A percentile compares a stretch with the other conserved stretches of the same genome.
phyloP scores from a whole-genome alignment of 1,140 invertebrate species.

The Drosophila ohnishii region DNA sequence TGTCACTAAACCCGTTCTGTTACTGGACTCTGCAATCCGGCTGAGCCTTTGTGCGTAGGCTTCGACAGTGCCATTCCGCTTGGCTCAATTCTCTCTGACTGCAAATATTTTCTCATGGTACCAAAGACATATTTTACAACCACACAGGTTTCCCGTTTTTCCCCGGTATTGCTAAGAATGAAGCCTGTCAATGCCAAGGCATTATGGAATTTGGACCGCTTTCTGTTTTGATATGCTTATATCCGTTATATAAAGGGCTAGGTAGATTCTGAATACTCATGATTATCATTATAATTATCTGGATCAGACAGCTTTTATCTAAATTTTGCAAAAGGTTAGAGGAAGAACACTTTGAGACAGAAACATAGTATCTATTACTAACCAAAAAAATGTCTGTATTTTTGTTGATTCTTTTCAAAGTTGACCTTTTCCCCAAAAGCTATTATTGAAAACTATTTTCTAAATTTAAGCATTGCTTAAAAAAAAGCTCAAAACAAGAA shows the following conservation, averaged over 20 bases:
- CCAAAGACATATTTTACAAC: constrained; percentile 55
- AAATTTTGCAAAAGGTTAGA: too few species aligned
- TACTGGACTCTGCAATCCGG: neutral
- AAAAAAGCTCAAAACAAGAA: too few species aligned
- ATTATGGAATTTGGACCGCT: neutral
- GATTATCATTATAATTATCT: too few species aligned
- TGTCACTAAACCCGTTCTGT: constrained; percentile 19
- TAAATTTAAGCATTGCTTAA: too few species aligned
- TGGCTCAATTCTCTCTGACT: constrained; percentile 15
- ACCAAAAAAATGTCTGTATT: too few species aligned
- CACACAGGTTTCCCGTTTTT: constrained; percentile 53
- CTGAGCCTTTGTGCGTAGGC: constrained; percentile 30
- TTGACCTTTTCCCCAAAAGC: too few species aligned
- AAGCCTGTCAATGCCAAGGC: constrained; percentile 53
- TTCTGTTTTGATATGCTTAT: neutral
- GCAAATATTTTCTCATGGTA: constrained; percentile 54
- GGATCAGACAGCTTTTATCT: too few species aligned
- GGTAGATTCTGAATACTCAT: neutral
- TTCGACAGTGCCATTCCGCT: constrained; percentile 15
- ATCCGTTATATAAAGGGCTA: too few species aligned
- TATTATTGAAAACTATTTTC: too few species aligned
- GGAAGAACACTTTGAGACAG: too few species aligned
- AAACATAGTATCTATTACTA: too few species aligned
- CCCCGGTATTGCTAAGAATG: constrained; percentile 43
- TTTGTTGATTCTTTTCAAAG: too few species aligned